A percentile compares a stretch with the other conserved stretches of the same genome.
These are phyloP conservation scores for Drosophila subsilvestris DNA, from an alignment of 2,888 invertebrate species.

Conservation along the genomic window DNA sequence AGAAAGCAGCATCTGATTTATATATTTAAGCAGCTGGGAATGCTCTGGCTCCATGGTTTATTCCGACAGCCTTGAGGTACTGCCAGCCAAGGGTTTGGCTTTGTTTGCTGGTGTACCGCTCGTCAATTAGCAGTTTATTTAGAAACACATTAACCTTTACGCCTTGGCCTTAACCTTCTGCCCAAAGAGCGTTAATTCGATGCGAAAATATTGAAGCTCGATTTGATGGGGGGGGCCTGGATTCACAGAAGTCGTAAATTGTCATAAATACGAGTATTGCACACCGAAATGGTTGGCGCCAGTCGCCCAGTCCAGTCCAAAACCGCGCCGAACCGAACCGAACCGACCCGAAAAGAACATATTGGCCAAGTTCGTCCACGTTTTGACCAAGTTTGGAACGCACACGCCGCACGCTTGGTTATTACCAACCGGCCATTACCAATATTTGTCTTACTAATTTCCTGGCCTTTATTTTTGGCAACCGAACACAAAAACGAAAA, in stretches of 20 bases:
- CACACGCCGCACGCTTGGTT: conserved; percentile 14
- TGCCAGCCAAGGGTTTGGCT: no score
- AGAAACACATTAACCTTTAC: conserved; percentile 73
- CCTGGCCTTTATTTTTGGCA: conserved; percentile 4
- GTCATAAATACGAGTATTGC: conserved; percentile 38
- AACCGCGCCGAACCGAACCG: no score
- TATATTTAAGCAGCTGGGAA: neutral
- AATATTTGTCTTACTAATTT: conserved; percentile 2
- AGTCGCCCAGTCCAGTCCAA: conserved; percentile 8
- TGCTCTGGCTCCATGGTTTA: neutral
- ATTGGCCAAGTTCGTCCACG: neutral
- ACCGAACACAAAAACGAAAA: conserved; percentile 1
- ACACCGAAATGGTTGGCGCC: conserved; percentile 29
- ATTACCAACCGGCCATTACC: neutral
- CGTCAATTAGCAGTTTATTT: conserved; percentile 71
- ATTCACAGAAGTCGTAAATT: conserved; percentile 63
- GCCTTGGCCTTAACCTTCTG: conserved; percentile 70
- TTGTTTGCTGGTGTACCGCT: conserved; percentile 38
- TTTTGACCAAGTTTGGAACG: conserved; percentile 38
- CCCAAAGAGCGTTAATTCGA: conserved; percentile 59
- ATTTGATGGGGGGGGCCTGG: conserved; percentile 37
- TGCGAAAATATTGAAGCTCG: conserved; percentile 52
- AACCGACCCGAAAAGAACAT: neutral
- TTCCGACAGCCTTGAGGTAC: neutral
- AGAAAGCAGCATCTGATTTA: neutral